Evolutionary conservation across 2,888 invertebrate genomes (phyloP).

Genomic region (Colostygia pectinataria): DNA sequence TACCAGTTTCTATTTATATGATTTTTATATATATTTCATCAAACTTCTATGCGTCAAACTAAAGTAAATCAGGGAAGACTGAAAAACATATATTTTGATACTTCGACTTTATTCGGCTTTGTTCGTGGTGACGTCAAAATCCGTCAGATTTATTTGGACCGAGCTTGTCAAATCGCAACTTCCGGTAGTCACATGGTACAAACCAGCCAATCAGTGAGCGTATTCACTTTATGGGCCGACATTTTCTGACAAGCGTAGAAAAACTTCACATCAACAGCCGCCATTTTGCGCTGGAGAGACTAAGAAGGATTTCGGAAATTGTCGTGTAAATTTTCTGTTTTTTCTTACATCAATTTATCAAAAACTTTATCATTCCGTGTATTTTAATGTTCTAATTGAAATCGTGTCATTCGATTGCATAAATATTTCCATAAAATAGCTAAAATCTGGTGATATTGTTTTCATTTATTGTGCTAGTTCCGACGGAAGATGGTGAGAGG

Average conservation of each 20-base stretch:
- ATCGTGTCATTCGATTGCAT: conserved; percentile 71
- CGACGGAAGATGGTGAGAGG: conserved; percentile 89
- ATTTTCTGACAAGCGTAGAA: conserved; percentile 96
- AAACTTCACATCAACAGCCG: conserved; percentile 97
- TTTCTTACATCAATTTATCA: conserved; percentile 83
- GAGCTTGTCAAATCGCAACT: conserved; percentile 72
- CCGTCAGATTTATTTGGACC: conserved; percentile 53
- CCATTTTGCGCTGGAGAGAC: conserved; percentile 94
- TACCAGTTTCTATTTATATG: neutral
- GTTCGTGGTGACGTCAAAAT: conserved; percentile 74
- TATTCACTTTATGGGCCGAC: conserved; percentile 79
- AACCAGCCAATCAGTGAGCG: conserved; percentile 68
- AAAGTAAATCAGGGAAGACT: too few species aligned
- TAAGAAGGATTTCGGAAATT: conserved; percentile 89
- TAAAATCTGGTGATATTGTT: conserved; percentile 85
- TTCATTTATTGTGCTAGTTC: conserved; percentile 88
- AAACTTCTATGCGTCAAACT: neutral
- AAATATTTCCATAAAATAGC: conserved; percentile 75
- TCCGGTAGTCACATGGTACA: conserved; percentile 79
- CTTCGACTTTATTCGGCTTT: conserved; percentile 62
- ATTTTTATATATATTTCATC: too few species aligned
- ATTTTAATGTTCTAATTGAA: conserved; percentile 84
- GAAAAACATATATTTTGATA: conserved; percentile 23
- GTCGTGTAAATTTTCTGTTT: conserved; percentile 87
- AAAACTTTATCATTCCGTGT: conserved; percentile 83